Evolutionary conservation across 2,113 vertebrate genomes (phyloP), one percentile per base, ranked within the genome.

Genomic region (Oreotrochilus melanogaster): DNA sequence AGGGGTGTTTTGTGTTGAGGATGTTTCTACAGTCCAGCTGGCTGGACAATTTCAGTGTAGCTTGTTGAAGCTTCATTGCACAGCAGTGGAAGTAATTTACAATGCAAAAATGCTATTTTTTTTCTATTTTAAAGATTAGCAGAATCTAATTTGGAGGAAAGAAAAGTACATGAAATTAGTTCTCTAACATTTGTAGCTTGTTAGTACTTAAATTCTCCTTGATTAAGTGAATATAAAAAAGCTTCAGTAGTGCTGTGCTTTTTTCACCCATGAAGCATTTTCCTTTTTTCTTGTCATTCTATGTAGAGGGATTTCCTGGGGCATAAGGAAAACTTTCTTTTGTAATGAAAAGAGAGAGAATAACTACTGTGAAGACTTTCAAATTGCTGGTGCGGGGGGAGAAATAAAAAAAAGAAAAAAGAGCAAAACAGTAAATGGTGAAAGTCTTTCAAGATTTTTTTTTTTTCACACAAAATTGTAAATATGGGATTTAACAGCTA

Each of bases 221-320:
- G 83, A 92, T 79, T 51, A 81, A 78, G 60, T 70, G 37, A 83
- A 78, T 87, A 50, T 42, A 35, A 87, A 86, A 95, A 76, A n/a
- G 25, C 50, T 93, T 87, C 74, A 86, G 12, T 80, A 54, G 60
- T 33, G 18, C 30, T 93, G 51, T 70, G 54, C 16, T 43, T 58
- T 86, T 93, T 93, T 79, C 66, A 85, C 56, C 14, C 18, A 54
- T 23, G 51, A 88, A 95, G 72, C 75, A 17, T 90, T 96, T 96
- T 92, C 71, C 67, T 93, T 90, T 93, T 42, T 94, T 84, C 78
- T 67, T 80, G 14, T 48, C 21, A 11, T 42, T 88, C 79, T 75
- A 1, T 67, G 17, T n/a, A 74, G 74, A 89, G 54, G 30, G 51
- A 86, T 86, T 92, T 94, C 75, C 56, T 92, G 30, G 25, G 50